Evolutionary conservation across 1,140 invertebrate genomes (phyloP).

Genomic region (Anthonomus grandis): DNA sequence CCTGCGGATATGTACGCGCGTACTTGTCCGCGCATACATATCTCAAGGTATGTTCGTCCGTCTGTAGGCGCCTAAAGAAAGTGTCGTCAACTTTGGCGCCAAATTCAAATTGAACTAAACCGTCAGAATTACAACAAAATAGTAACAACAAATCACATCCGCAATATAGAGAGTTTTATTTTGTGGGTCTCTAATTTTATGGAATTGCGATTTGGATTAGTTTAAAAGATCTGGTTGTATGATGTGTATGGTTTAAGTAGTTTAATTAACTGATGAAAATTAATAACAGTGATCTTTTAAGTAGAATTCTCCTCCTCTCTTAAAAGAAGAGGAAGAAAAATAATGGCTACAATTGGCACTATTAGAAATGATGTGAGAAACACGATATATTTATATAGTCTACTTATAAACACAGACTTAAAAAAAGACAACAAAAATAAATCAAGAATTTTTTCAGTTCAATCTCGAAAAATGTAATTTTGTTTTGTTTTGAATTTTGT

Average conservation of each 20-base stretch:
- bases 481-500: too few species aligned
- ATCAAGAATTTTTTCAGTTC: slow-evolving; percentile 5
- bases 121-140: too few species aligned
- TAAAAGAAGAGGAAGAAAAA: slow-evolving; percentile 10
- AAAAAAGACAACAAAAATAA: background rate
- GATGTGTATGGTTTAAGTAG: slow-evolving; percentile 2
- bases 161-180: background rate
- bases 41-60: too few species aligned
- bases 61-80: too few species aligned
- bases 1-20: too few species aligned
- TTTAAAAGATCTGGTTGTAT: slow-evolving; percentile 1
- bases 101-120: too few species aligned
- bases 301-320: slow-evolving; percentile 1
- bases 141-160: too few species aligned
- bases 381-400: slow-evolving; percentile 6
- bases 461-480: slow-evolving; percentile 7
- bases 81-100: too few species aligned
- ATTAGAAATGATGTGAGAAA: background rate
- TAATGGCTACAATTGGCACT: background rate
- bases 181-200: background rate
- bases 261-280: background rate
- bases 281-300: slow-evolving; percentile 3
- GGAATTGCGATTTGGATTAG: background rate
- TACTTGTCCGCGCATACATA: too few species aligned
- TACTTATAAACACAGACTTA: slow-evolving; percentile 7